phyloP scores from a whole-genome alignment of 2,797 vertebrate genomes.

The Carduelis carduelis region DNA sequence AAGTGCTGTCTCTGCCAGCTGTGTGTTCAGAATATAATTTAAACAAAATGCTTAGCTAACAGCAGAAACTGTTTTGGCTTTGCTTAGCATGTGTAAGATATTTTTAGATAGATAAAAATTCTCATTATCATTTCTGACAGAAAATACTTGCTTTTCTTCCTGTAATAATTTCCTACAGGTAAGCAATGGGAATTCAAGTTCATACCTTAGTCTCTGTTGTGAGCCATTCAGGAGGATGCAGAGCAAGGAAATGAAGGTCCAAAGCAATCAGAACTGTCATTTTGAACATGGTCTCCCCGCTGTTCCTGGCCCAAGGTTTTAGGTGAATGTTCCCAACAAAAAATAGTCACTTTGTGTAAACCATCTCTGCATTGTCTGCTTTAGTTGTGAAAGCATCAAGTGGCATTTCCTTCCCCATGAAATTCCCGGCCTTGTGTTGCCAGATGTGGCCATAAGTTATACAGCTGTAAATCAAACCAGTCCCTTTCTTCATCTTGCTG shows the following conservation, averaged over 20 bases:
- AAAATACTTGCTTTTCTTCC: background rate
- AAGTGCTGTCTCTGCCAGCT: background rate
- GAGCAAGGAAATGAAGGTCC: background rate
- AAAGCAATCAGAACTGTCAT: background rate
- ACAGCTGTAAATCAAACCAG: background rate
- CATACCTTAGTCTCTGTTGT: background rate
- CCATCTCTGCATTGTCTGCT: background rate
- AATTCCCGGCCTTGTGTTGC: background rate
- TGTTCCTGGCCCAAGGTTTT: background rate
- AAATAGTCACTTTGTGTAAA: background rate
- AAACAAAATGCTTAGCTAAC: background rate
- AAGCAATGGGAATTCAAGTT: background rate
- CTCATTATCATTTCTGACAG: background rate
- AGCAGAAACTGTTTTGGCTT: background rate
- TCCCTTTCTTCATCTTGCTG: background rate
- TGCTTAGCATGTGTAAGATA: background rate
- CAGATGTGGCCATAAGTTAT: background rate
- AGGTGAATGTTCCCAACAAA: background rate
- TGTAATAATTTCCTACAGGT: background rate
- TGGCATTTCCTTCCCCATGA: background rate
- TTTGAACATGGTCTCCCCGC: background rate
- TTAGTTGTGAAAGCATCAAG: background rate
- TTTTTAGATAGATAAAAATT: background rate
- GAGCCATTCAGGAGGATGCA: background rate
- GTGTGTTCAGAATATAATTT: background rate